phyloP scores from a whole-genome alignment of 2,113 vertebrate genomes.

The Macaca mulatta region DNA sequence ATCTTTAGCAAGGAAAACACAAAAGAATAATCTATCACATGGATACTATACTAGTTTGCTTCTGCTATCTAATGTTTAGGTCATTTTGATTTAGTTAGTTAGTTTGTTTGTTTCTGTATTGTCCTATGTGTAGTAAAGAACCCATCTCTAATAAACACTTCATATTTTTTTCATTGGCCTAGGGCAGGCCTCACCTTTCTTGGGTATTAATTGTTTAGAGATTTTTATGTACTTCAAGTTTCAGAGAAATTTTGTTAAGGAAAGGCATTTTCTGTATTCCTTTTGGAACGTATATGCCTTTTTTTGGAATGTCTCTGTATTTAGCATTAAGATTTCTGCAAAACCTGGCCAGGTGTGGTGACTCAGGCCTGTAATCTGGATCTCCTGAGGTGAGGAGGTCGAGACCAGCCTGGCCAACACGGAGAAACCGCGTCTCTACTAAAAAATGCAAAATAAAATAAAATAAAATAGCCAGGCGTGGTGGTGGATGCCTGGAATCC shows the following conservation, averaged over 20 bases:
- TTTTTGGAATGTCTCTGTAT: constrained; percentile 18
- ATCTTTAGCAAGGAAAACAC: not conserved
- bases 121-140: not conserved
- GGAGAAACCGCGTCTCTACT: too few species aligned
- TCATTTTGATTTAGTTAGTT: not conserved
- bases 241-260: constrained; percentile 35
- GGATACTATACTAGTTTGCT: not conserved
- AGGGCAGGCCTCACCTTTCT: not conserved
- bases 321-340: not conserved
- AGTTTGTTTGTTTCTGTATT: not conserved
- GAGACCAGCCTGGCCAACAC: too few species aligned
- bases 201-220: not conserved
- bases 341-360: constrained; percentile 13
- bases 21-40: not conserved
- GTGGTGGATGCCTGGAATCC: too few species aligned
- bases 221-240: not conserved
- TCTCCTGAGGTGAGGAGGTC: too few species aligned
- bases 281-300: not conserved
- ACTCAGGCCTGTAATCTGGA: too few species aligned
- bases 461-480: too few species aligned
- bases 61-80: not conserved
- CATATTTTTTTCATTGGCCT: not conserved
- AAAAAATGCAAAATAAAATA: too few species aligned
- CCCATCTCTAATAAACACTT: not conserved
- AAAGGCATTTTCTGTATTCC: constrained; percentile 21